Base-by-base conservation (phyloP, 2,888 invertebrate species). In the Molorchus minor region DNA sequence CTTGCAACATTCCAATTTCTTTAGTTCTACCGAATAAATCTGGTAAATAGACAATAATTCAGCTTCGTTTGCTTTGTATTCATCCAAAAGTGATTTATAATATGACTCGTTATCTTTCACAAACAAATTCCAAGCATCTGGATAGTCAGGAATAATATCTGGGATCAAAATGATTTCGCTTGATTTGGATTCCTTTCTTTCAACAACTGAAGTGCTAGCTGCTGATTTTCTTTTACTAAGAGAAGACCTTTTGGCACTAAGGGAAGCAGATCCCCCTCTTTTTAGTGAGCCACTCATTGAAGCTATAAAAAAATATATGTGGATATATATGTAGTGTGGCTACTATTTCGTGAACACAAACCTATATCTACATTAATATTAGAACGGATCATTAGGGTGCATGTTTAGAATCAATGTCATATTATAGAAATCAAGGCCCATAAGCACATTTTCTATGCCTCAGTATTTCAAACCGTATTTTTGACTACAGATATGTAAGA, bases 41-140 rank as follows among this genome's bases (percentile, higher is more conserved):
- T 21, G 13, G 43, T 67, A 70, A 3, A 38, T 40, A 2, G 33
- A 35, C 20, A 43, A 33, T 2, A 72, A 53, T 15, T 55, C 55
- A 29, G 56, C 61, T 49, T 71, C 70, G 36, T 71, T 72, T 1
- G 3, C 10, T 33, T 58, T 66, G 36, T 65, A 70, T n/a, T 67
- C 62, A 10, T 62, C 65, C 16, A 64, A n/a, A 19, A 55, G 30
- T 1, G 25, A 45, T 38, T 61, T 65, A 45, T 65, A 72, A 2
- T 12, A 10, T 2, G 35, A 40, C 1, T 15, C 33, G 10, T 33
- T 25, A 12, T 62, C 54, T 12, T 19, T 49, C 8, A 33, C 15
- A 40, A 59, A 72, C 0, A 38, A 21, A 30, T 44, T 64, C 70
- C 70, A 71, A 15, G 65, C 64, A 13, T 70, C 68, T 19, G 54